Base-by-base conservation (phyloP, 1,140 invertebrate species). In the Zeugodacus cucurbitae region DNA sequence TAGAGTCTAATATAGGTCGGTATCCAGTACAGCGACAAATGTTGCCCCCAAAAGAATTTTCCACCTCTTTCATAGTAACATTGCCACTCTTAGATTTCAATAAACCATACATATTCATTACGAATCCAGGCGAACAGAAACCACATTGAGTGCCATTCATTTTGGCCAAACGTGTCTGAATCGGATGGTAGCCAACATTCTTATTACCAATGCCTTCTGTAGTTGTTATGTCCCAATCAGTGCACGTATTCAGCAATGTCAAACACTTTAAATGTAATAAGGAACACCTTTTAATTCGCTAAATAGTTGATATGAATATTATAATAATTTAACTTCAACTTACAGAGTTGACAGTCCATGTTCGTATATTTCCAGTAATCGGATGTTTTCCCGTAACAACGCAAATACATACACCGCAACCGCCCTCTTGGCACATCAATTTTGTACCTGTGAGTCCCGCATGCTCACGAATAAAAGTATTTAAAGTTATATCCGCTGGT, bases 21-120 rank as follows among this genome's bases (percentile, higher is more conserved):
- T 97, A 98, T 0, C 97, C 97, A 3, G 97, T 98, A 91, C 97
- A 98, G 74, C 97, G 94, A 89, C 97, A 98, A 59, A 98, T 95
- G 91, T 97, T 97, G 86, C 97, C 95, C 14, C 96, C 96, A 90
- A 97, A 96, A 0, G 95, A 95, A 90, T 96, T 95, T 91, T 97
- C 96, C 5, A 97, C 94, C 90, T 96, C 95, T 74, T 94, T 93
- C 95, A 95, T 96, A 0, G 95, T 96, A 26, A 96, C 90, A n/a
- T 94, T 93, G n/a, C 82, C 57, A 59, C 92, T 93, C 78, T 93
- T 94, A 88, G 90, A 90, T 90, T 93, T 90, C 88, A 94, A 87
- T 29, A 94, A 90, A 95, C 96, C 96, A 92, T 96, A 96, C 95
- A 97, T 96, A 89, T 96, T 96, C 96, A 97, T 97, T n/a, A 97